Percentiles rank a stretch among this genome's conserved stretches.
phyloP scores from a whole-genome alignment of 2,797 vertebrate species.

The Rhincodon typus region DNA sequence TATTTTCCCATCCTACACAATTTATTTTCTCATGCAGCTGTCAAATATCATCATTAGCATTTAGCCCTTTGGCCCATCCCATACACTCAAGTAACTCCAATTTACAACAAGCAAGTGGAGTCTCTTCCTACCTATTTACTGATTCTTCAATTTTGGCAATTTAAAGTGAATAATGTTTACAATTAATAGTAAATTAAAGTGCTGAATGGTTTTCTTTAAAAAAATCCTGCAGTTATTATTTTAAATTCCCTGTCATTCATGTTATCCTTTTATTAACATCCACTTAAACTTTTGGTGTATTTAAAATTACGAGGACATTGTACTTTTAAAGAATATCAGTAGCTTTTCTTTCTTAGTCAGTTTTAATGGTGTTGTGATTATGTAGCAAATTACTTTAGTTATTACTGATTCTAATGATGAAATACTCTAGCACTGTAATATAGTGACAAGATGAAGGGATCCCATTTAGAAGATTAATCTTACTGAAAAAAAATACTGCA shows the following conservation, averaged over 20 bases:
- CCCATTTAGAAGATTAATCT: neutral
- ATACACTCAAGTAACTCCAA: too few species aligned
- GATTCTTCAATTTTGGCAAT: neutral
- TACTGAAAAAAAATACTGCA: neutral
- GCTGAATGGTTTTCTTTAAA: neutral
- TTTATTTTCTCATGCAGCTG: too few species aligned
- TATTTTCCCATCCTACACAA: too few species aligned
- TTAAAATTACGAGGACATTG: neutral
- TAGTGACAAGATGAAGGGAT: neutral
- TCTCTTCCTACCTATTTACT: neutral
- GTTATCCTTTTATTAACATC: neutral
- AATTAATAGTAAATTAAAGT: constrained; percentile 24
- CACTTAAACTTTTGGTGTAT: neutral
- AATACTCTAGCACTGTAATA: neutral
- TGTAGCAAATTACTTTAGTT: neutral
- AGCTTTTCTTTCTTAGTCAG: neutral
- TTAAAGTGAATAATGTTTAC: neutral
- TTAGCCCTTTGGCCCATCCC: too few species aligned
- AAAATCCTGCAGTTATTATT: neutral
- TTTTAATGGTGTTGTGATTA: neutral
- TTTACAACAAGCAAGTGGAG: neutral
- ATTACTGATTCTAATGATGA: neutral
- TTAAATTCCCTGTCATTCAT: neutral
- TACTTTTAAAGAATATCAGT: neutral
- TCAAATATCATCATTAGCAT: too few species aligned